Conservation (phyloP, 2,888 invertebrate species). For the Pteria penguin region DNA sequence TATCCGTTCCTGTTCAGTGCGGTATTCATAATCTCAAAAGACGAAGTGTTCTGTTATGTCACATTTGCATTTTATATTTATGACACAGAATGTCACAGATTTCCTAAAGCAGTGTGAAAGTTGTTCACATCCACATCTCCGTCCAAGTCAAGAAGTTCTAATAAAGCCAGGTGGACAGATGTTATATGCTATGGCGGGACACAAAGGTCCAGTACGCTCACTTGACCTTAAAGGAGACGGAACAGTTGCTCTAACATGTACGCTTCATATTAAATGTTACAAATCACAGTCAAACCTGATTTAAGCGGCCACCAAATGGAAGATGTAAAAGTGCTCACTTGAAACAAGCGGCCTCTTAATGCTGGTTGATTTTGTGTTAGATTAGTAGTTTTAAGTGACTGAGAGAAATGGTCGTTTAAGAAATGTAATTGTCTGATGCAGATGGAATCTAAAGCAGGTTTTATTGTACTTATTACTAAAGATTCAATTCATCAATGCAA, state of each 20-base stretch:
- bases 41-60: no score
- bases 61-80: no score
- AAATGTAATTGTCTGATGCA: no score
- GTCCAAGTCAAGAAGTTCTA: constrained; percentile 47
- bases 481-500: no score
- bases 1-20: no score
- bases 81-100: constrained; percentile 39
- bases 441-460: no score
- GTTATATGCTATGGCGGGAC: constrained; percentile 57
- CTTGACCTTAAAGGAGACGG: constrained; percentile 59
- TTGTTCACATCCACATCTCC: constrained; percentile 41
- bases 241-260: constrained; percentile 55
- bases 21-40: no score
- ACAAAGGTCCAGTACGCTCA: constrained; percentile 53
- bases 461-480: no score
- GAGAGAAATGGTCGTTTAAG: no score
- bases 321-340: background rate
- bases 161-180: constrained; percentile 62
- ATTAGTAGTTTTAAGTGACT: no score
- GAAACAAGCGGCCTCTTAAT: background rate
- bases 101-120: constrained; percentile 43
- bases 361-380: background rate
- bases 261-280: background rate
- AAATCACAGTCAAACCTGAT: background rate
- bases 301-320: background rate